These are phyloP conservation scores for Solea senegalensis DNA, from an alignment of 2,113 vertebrate species.

Conservation along the genomic window DNA sequence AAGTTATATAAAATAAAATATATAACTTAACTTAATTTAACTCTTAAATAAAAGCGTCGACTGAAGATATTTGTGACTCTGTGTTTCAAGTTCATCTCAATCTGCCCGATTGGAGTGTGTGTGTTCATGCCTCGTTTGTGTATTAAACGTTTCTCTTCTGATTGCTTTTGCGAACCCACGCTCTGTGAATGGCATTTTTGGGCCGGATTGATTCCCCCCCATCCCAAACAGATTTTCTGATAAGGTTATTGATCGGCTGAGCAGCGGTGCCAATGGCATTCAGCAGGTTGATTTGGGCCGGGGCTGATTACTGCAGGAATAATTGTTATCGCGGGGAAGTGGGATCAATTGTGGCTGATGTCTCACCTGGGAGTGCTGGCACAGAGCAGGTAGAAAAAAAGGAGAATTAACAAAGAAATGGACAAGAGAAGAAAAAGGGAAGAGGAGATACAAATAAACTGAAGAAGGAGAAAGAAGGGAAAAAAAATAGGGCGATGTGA, in stretches of 20 bases:
- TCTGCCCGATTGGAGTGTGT: neutral
- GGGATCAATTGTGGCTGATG: conserved; percentile 93
- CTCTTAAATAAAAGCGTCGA: too few species aligned
- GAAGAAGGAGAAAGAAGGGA: conserved; percentile 3
- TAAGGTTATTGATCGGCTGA: conserved; percentile 91
- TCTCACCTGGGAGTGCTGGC: conserved; percentile 85
- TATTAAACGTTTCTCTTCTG: conserved; percentile 54
- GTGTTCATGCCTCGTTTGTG: conserved; percentile 6
- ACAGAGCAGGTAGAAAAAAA: conserved; percentile 64
- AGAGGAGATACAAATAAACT: conserved; percentile 14
- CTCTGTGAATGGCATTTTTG: conserved; percentile 85
- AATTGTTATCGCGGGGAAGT: conserved; percentile 95
- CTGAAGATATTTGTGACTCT: neutral
- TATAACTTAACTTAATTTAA: too few species aligned
- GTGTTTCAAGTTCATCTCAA: neutral
- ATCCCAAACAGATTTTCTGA: conserved; percentile 88
- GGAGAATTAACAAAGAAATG: conserved; percentile 48
- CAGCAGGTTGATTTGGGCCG: conserved; percentile 92
- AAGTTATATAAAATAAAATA: neutral
- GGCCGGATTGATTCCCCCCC: conserved; percentile 86
- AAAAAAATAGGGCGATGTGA: neutral
- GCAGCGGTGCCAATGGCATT: conserved; percentile 88
- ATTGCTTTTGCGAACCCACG: conserved; percentile 83
- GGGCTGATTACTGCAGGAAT: conserved; percentile 95
- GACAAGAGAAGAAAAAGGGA: conserved; percentile 66